Conservation (phyloP, 2,888 invertebrate genomes). For the Lasioglossum marginatum region DNA sequence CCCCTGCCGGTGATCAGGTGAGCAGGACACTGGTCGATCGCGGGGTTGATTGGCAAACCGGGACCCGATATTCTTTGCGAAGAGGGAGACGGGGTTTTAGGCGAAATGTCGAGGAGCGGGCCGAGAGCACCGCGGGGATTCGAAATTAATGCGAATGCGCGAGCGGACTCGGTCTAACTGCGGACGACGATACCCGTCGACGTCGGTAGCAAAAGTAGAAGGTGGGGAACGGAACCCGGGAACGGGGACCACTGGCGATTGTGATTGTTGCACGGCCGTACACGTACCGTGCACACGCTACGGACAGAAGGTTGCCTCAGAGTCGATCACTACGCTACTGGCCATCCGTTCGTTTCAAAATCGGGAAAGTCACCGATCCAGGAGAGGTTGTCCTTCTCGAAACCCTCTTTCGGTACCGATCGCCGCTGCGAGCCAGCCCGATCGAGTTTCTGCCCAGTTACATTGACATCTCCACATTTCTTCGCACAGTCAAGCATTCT, state of each 20-base stretch:
- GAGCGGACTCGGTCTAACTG: slow-evolving; percentile 84
- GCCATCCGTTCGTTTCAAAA: slow-evolving; percentile 68
- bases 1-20: not conserved
- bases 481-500: not conserved
- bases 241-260: slow-evolving; percentile 70
- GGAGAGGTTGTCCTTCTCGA: slow-evolving; percentile 29
- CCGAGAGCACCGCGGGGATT: slow-evolving; percentile 61
- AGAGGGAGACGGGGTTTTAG: not conserved
- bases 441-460: not conserved
- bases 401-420: slow-evolving; percentile 22
- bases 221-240: slow-evolving; percentile 66
- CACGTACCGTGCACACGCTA: slow-evolving; percentile 18
- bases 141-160: slow-evolving; percentile 82
- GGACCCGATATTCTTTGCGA: too few relatives aligned
- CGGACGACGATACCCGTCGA: slow-evolving; percentile 79
- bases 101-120: not conserved
- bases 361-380: slow-evolving; percentile 69
- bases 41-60: not conserved
- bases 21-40: not conserved
- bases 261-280: slow-evolving; percentile 58
- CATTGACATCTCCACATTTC: not conserved
- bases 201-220: slow-evolving; percentile 70
- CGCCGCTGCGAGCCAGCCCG: not conserved
- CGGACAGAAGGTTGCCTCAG: slow-evolving; percentile 56
- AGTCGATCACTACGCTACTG: slow-evolving; percentile 59